Conservation (phyloP, 2,797 vertebrate genomes). For the Sebastes hopkinsi region DNA sequence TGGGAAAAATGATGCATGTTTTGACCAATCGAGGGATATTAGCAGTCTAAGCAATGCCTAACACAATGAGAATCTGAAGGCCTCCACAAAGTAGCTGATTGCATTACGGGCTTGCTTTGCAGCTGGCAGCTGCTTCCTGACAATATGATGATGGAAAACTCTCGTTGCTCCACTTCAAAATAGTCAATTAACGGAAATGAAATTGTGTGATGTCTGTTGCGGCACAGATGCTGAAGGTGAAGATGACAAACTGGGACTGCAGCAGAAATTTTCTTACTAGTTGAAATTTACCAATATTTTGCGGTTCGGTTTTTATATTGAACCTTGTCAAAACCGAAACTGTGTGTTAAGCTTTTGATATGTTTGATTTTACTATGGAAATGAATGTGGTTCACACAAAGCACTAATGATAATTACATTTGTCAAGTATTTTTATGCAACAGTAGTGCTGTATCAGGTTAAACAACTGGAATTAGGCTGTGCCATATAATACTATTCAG, state of each 20-base stretch:
- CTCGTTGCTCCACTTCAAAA: constrained; percentile 65
- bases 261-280: constrained; percentile 5
- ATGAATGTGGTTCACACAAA: neutral
- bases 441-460: neutral
- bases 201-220: constrained; percentile 60
- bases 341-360: neutral
- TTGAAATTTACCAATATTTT: neutral
- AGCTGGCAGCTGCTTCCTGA: constrained; percentile 79
- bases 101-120: constrained; percentile 61
- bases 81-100: constrained; percentile 66
- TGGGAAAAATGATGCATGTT: constrained; percentile 22
- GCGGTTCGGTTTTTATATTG: neutral
- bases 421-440: neutral
- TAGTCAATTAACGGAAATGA: constrained; percentile 73
- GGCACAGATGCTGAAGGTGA: constrained; percentile 63
- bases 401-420: neutral
- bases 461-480: neutral
- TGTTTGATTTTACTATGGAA: neutral
- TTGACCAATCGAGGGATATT: constrained; percentile 49
- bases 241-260: constrained; percentile 51
- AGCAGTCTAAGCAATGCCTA: constrained; percentile 43
- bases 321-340: neutral
- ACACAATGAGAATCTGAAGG: constrained; percentile 49
- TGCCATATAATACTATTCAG: neutral
- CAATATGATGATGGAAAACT: constrained; percentile 73